phyloP scores from a whole-genome alignment of 2,888 invertebrate genomes.

The Andrena bucephala region DNA sequence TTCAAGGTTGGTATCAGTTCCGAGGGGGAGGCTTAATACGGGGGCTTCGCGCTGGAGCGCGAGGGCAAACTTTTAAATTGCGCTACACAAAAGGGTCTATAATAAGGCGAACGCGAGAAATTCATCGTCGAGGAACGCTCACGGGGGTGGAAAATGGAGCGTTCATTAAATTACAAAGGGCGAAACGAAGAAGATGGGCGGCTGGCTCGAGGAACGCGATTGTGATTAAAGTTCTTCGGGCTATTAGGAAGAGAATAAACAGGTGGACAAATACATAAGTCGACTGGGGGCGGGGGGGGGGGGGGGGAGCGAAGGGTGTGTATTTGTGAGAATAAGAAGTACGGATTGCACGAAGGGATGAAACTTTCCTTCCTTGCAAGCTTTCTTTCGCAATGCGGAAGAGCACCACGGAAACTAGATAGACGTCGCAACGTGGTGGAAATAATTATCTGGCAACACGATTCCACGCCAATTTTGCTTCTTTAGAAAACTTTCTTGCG shows the following conservation, averaged over 20 bases:
- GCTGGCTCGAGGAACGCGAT: slow-evolving; percentile 21
- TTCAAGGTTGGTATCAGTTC: slow-evolving; percentile 45
- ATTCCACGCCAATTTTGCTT: not conserved
- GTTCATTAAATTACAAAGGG: slow-evolving; percentile 64
- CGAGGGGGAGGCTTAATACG: slow-evolving; percentile 51
- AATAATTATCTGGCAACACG: slow-evolving; percentile 41
- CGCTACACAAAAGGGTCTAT: slow-evolving; percentile 62
- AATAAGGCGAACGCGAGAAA: slow-evolving; percentile 58
- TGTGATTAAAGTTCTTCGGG: slow-evolving; percentile 44
- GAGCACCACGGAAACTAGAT: slow-evolving; percentile 27
- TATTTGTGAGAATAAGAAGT: slow-evolving; percentile 24
- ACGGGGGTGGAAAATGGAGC: slow-evolving; percentile 25
- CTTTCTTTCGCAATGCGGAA: slow-evolving; percentile 30
- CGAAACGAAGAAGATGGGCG: slow-evolving; percentile 32
- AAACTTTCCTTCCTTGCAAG: slow-evolving; percentile 30
- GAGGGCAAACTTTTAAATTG: slow-evolving; percentile 66
- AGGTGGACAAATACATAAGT: slow-evolving; percentile 25
- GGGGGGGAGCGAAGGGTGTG: not conserved
- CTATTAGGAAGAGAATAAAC: slow-evolving; percentile 32
- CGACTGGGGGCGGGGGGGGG: not conserved
- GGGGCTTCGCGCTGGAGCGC: slow-evolving; percentile 25
- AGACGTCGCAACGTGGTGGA: slow-evolving; percentile 40
- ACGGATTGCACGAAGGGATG: slow-evolving; percentile 37
- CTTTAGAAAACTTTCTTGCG: not conserved
- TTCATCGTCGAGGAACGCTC: slow-evolving; percentile 42